Evolutionary conservation across 2,113 vertebrate genomes (phyloP), one percentile per base, ranked within the genome.

Genomic region (Empidonax alnorum): DNA sequence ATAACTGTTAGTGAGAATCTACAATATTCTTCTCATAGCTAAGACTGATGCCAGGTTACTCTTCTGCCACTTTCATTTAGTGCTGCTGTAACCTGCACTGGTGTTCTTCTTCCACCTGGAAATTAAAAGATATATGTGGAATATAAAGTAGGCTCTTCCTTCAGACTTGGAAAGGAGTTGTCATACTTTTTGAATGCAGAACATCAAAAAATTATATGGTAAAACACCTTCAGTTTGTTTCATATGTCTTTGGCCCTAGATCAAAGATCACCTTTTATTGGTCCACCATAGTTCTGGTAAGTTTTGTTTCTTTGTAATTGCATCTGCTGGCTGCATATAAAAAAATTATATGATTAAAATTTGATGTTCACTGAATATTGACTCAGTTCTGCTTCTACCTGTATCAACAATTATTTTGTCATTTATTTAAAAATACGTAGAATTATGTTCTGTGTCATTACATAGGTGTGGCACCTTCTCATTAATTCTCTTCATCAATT

Each of bases 261-360:
- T 28, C 12, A 87, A 72, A 73, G 28, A 7, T 12, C 56, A 52
- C 3, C 58, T 90, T 65, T 52, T 41, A 22, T 7, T 79, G 6
- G 15, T 30, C 35, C 3, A 2, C 22, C 14, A 61, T 19, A 14
- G 7, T 49, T 82, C 4, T 7, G 1, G 0, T 21, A 61, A 30
- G 31, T n/a, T 68, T 68, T 52, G 2, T 52, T 81, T 67, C 28
- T 75, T 39, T 68, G 19, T 8, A 25, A 25, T 39, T 10, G 9
- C 8, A n/a, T 10, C 13, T 31, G n/a, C 17, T 20, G 68, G 53
- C 11, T 18, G 75, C 30, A 24, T 18, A 14, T 59, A 62, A 89
- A 82, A 1, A 23, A 50, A 46, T 35, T n/a, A 13, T 33, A 30
- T 15, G 1, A 83, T 49, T 18, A 62, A 49, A 71, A 67, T 31